Evolutionary conservation across 2,113 vertebrate genomes (phyloP).

Genomic region (Periophthalmodon schlosseri): DNA sequence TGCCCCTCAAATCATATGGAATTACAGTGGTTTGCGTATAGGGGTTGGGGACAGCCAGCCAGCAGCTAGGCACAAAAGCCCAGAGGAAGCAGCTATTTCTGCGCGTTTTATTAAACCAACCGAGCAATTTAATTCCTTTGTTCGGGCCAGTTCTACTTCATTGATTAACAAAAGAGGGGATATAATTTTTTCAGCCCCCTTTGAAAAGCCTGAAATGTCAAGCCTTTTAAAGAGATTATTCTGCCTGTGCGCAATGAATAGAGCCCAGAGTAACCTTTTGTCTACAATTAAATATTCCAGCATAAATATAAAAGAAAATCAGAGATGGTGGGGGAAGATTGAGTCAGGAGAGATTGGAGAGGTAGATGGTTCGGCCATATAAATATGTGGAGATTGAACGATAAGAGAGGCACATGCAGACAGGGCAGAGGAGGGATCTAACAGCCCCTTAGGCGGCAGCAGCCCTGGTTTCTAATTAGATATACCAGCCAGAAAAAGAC

Average conservation of each 20-base stretch:
- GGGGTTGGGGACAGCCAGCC: conserved; percentile 76
- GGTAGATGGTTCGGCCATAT: conserved; percentile 99
- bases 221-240: conserved; percentile 99
- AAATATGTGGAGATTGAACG: too few species aligned
- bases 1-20: conserved; percentile 99
- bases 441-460: too few species aligned
- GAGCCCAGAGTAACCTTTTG: conserved; percentile 99
- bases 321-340: conserved; percentile 99
- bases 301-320: conserved; percentile 99
- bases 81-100: conserved; percentile 99
- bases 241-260: conserved; percentile 99
- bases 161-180: conserved; percentile 99
- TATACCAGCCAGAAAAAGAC: conserved; percentile 94
- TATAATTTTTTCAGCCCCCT: conserved; percentile 99
- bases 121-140: conserved; percentile 99
- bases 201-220: conserved; percentile 99
- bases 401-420: too few species aligned
- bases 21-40: conserved; percentile 96
- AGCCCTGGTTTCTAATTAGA: conserved; percentile 99
- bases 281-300: conserved; percentile 99
- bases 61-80: conserved; percentile 95
- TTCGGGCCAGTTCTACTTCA: conserved; percentile 99
- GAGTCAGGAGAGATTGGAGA: conserved; percentile 99
- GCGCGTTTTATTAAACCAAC: conserved; percentile 99
- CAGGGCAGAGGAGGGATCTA: too few species aligned